Conservation (phyloP, 2,797 vertebrate genomes). For the Thalassophryne amazonica region DNA sequence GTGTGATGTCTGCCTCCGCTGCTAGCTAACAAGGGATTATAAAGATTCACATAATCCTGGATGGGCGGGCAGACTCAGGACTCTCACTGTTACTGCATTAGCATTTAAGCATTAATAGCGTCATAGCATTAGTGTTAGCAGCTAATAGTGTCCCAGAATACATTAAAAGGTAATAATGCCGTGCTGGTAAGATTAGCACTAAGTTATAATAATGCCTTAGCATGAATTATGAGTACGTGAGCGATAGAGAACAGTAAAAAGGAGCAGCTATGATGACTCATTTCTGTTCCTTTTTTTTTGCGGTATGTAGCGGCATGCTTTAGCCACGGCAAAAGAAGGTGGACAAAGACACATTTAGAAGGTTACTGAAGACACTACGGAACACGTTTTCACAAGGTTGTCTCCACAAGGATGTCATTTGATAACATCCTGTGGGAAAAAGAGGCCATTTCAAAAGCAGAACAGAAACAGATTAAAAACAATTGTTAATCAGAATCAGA, state of each 20-base stretch:
- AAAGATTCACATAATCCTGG: conserved; percentile 67
- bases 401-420: no score
- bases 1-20: conserved; percentile 67
- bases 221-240: conserved; percentile 27
- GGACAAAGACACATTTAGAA: conserved; percentile 46
- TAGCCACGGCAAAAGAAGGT: conserved; percentile 36
- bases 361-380: conserved; percentile 53
- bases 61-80: conserved; percentile 72
- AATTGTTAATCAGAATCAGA: no score
- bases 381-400: no score
- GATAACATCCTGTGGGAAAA: no score
- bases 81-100: conserved; percentile 71
- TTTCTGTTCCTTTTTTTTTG: no score
- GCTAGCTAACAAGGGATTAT: conserved; percentile 75
- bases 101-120: conserved; percentile 69
- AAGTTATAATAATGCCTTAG: conserved; percentile 55
- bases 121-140: conserved; percentile 66
- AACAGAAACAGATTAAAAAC: no score
- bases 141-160: conserved; percentile 75
- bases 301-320: conserved; percentile 23
- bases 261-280: not conserved
- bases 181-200: conserved; percentile 69
- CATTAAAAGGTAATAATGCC: conserved; percentile 66
- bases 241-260: not conserved
- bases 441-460: no score